Evolutionary conservation across 2,113 vertebrate species (phyloP).

Genomic region (Xenopus laevis): DNA sequence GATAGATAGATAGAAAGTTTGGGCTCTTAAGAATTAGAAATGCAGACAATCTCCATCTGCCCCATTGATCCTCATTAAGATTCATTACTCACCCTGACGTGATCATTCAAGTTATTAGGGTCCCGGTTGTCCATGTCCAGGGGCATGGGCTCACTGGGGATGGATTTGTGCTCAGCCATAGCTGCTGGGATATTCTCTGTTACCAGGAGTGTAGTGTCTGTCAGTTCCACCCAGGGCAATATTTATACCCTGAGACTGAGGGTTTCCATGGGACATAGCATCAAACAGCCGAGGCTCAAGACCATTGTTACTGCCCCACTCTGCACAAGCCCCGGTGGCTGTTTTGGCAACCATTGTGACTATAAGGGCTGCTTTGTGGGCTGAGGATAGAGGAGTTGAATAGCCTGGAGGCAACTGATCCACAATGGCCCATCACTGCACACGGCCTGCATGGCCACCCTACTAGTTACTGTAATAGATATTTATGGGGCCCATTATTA

Average conservation of each 20-base stretch:
- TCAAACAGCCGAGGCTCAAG: constrained; percentile 13
- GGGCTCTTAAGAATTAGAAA: too few relatives aligned
- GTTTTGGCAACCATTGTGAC: constrained; percentile 27
- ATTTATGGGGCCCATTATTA: too few relatives aligned
- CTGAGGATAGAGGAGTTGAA: too few relatives aligned
- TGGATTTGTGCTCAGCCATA: constrained; percentile 32
- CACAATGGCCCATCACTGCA: too few relatives aligned
- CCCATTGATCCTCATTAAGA: too few relatives aligned
- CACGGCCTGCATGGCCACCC: too few relatives aligned
- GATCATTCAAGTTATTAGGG: constrained; percentile 45
- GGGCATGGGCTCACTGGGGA: constrained; percentile 35
- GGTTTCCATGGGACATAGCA: constrained; percentile 29
- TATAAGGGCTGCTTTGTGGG: background rate
- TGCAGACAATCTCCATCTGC: too few relatives aligned
- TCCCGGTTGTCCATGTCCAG: constrained; percentile 44
- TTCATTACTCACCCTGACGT: constrained; percentile 33
- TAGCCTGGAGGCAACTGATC: too few relatives aligned
- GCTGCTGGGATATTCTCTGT: background rate
- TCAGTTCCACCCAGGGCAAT: background rate
- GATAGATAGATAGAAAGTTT: too few relatives aligned
- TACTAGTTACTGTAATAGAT: too few relatives aligned
- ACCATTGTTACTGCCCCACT: background rate
- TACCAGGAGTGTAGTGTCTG: background rate
- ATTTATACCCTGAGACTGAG: background rate
- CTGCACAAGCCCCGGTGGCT: background rate